Base-by-base conservation (phyloP, 2,888 invertebrate species). In the Netelia fuscicornis region DNA sequence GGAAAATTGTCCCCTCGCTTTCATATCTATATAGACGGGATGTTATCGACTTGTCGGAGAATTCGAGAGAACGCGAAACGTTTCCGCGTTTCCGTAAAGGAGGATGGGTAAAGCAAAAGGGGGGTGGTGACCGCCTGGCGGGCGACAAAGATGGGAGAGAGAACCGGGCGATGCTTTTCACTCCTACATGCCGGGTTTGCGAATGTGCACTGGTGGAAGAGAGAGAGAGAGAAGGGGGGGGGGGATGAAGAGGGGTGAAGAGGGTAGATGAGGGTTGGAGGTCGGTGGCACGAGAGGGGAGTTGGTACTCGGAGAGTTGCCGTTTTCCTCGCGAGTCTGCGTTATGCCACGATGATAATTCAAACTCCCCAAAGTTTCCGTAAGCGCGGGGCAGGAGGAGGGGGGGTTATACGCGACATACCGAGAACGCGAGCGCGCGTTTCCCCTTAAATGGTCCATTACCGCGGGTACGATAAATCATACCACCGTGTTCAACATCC, bases 301-400 rank as follows among this genome's bases (percentile, higher is more conserved):
- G 56, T 44, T 3, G n/a, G 44, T 52, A 37, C 37, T 10, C 10
- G n/a, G 65, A 25, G 9, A 75, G 68, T 70, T 68, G 60, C 56
- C 64, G 44, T 76, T 76, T 77, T 56, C 48, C 54, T 60, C 72
- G n/a, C 20, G 67, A 17, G 8, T 48, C 3, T 58, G 58, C n/a
- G 60, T 72, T 76, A 79, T 76, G 72, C 80, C 76, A 64, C 62
- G 79, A 80, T 80, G 82, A 85, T 85, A 82, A 83, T 85, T 85
- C 82, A 82, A 85, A 82, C 85, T 80, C 76, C 71, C 30, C 71
- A 80, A 85, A 85, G 79, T 85, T 85, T 83, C 67, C 79, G 71
- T 30, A 20, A 72, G 20, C 52, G 44, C 62, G 17, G 13, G 70
- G 54, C 5, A 30, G 30, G 5, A 30, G 5, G 30, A 5, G 30